phyloP scores from a whole-genome alignment of 2,797 vertebrate species.

The Ctenopoma multispine region DNA sequence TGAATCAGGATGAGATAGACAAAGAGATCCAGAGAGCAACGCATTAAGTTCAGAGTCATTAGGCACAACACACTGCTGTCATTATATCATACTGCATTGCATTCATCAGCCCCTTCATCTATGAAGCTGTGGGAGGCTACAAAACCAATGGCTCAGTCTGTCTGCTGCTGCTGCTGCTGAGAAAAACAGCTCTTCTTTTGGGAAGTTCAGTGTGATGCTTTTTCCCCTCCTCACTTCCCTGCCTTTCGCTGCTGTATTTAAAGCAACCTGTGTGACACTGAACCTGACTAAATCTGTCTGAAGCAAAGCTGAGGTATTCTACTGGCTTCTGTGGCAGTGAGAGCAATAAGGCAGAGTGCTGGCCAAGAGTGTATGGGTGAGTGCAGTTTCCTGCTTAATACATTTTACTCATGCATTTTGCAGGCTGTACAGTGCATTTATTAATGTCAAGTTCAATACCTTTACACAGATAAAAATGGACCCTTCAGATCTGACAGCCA shows the following conservation, averaged over 20 bases:
- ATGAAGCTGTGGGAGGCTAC: constrained; percentile 52
- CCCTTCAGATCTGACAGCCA: background rate
- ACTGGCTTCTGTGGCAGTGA: constrained; percentile 41
- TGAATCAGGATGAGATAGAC: constrained; percentile 29
- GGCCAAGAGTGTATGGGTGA: constrained; percentile 36
- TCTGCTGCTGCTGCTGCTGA: constrained; percentile 31
- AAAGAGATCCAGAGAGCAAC: constrained; percentile 47
- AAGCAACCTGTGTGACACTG: constrained; percentile 69
- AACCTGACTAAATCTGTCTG: constrained; percentile 68
- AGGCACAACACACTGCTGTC: constrained; percentile 61
- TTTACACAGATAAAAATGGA: constrained; percentile 48
- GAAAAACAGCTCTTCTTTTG: constrained; percentile 43
- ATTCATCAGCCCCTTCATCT: constrained; percentile 65
- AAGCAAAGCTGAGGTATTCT: constrained; percentile 59
- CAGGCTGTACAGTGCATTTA: constrained; percentile 50
- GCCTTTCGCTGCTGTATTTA: constrained; percentile 61
- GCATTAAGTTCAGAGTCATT: constrained; percentile 68
- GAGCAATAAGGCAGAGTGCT: constrained; percentile 30
- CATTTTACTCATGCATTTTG: constrained; percentile 61
- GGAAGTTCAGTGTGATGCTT: constrained; percentile 38
- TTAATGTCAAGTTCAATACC: constrained; percentile 48
- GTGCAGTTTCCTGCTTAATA: constrained; percentile 59
- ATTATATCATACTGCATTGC: constrained; percentile 59
- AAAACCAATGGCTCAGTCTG: constrained; percentile 32
- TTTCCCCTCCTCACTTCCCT: constrained; percentile 24